Percentiles rank a stretch among this genome's conserved stretches.
These are phyloP conservation scores for Cecropterus lyciades DNA, from an alignment of 1,140 invertebrate genomes.

Conservation along the genomic window DNA sequence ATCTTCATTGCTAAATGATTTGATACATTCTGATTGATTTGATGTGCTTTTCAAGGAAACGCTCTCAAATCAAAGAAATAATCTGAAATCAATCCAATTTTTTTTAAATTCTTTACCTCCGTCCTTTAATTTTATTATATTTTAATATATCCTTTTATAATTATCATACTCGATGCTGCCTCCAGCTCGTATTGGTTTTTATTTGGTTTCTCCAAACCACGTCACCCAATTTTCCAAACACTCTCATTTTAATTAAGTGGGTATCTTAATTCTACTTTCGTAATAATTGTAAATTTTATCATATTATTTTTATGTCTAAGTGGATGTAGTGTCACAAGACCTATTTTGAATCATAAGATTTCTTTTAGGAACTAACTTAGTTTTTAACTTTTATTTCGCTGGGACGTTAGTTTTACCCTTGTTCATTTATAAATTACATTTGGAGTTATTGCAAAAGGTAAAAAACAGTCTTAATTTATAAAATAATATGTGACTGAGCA, in stretches of 20 bases:
- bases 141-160: too few relatives aligned
- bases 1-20: too few relatives aligned
- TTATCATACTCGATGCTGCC: not conserved
- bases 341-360: conserved; percentile 34
- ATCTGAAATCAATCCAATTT: too few relatives aligned
- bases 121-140: not conserved
- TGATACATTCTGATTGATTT: too few relatives aligned
- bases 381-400: conserved; percentile 24
- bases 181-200: not conserved
- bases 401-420: conserved; percentile 31
- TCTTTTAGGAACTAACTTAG: conserved; percentile 33
- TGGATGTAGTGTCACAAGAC: conserved; percentile 6
- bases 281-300: conserved; percentile 3
- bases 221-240: not conserved
- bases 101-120: not conserved
- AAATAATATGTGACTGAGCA: not conserved
- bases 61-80: too few relatives aligned
- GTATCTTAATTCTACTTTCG: not conserved
- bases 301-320: conserved; percentile 6
- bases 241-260: not conserved
- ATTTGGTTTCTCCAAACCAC: not conserved
- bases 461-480: conserved; percentile 15
- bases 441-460: not conserved
- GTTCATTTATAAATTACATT: conserved; percentile 16
- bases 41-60: too few relatives aligned